Percentiles rank a stretch among this genome's conserved stretches.
These are phyloP conservation scores for Sorex araneus DNA, from an alignment of 2,113 vertebrate species.

Conservation along the genomic window DNA sequence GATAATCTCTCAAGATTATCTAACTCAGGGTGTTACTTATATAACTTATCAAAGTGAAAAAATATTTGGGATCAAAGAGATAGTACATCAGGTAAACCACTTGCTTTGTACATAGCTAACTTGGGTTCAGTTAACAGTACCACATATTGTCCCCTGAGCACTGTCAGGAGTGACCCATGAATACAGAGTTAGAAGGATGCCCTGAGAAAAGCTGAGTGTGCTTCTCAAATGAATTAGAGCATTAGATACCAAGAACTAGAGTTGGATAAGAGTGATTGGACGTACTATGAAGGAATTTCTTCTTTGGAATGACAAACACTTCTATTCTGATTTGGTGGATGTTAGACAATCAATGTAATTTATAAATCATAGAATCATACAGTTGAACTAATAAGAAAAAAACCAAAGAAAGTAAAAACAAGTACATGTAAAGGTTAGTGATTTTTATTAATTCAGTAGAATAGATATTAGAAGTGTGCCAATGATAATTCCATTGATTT, in stretches of 20 bases:
- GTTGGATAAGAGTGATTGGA: not conserved
- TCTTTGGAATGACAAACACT: not conserved
- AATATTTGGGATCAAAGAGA: too few species aligned
- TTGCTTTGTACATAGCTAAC: too few species aligned
- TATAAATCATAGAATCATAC: not conserved
- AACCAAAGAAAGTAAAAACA: not conserved
- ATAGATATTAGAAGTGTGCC: not conserved
- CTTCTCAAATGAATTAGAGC: not conserved
- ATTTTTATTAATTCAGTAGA: not conserved
- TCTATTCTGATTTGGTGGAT: not conserved
- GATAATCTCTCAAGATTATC: not conserved
- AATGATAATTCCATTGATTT: not conserved
- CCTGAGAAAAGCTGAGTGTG: too few species aligned
- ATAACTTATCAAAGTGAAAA: not conserved
- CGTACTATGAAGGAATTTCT: not conserved
- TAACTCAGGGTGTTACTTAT: not conserved
- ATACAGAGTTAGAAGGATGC: too few species aligned
- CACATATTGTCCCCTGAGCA: too few species aligned
- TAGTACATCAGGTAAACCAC: too few species aligned
- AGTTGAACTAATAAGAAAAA: not conserved
- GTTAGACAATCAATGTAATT: not conserved
- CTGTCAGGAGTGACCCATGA: too few species aligned
- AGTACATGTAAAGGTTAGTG: not conserved
- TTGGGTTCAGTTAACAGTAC: too few species aligned
- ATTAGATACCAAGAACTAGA: not conserved